Evolutionary conservation across 2,888 invertebrate genomes (phyloP).

Genomic region (Thecophora atra): DNA sequence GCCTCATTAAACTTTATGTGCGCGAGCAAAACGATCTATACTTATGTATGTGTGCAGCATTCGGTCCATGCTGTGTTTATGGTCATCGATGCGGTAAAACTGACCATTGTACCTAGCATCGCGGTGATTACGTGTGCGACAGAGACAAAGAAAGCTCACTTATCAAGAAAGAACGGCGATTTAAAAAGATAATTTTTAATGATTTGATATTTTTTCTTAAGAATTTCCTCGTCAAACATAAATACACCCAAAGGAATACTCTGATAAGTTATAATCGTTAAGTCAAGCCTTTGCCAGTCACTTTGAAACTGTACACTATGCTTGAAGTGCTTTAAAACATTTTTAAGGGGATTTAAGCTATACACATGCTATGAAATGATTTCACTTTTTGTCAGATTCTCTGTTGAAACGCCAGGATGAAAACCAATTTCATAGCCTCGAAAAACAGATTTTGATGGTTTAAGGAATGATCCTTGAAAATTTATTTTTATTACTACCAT

Average conservation of each 20-base stretch:
- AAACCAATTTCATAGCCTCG: too few species aligned
- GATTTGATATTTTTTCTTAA: too few species aligned
- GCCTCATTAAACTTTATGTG: conserved; percentile 66
- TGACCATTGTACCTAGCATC: not conserved
- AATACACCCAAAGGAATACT: not conserved
- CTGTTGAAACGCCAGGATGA: too few species aligned
- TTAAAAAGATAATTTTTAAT: too few species aligned
- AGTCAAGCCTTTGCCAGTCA: not conserved
- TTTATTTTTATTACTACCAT: too few species aligned
- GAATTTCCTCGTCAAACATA: not conserved
- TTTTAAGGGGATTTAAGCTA: too few species aligned
- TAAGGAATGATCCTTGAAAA: too few species aligned
- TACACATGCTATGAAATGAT: too few species aligned
- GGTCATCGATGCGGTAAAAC: not conserved
- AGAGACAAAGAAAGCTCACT: not conserved
- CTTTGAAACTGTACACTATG: too few species aligned
- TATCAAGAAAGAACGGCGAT: not conserved
- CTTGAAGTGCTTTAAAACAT: too few species aligned
- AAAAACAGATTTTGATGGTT: too few species aligned
- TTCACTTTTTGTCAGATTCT: too few species aligned
- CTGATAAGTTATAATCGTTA: not conserved
- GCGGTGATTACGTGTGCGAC: not conserved
- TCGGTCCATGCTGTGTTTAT: not conserved
- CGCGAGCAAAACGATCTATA: conserved; percentile 43
- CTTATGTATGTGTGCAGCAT: not conserved